Evolutionary conservation across 2,797 vertebrate genomes (phyloP).

Genomic region (Alauda arvensis): DNA sequence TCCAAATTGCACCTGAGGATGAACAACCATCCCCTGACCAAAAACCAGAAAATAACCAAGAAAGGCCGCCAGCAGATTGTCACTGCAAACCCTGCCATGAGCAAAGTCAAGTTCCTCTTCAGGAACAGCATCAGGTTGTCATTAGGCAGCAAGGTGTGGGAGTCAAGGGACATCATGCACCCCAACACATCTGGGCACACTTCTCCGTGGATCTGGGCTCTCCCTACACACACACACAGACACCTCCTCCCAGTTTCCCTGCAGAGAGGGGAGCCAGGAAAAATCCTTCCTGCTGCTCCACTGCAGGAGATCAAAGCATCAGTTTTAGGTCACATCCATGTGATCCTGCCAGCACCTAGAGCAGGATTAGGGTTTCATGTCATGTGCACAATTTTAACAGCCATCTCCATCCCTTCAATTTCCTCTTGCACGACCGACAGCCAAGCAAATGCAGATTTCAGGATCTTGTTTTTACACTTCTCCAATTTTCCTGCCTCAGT

Average conservation of each 20-base stretch:
- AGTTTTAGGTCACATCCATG: background rate
- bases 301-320: background rate
- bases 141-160: background rate
- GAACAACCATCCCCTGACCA: background rate
- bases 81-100: background rate
- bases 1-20: background rate
- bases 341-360: conserved; percentile 4
- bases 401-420: conserved; percentile 13
- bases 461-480: conserved; percentile 12
- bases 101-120: background rate
- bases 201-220: rapidly evolving
- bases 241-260: background rate
- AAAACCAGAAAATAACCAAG: background rate
- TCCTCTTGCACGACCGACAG: background rate
- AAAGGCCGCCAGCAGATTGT: background rate
- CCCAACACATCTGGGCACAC: rapidly evolving
- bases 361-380: background rate
- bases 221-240: background rate
- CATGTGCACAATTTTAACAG: conserved; percentile 11
- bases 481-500: background rate
- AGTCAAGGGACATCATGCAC: background rate
- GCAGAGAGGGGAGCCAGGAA: background rate
- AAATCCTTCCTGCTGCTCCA: background rate
- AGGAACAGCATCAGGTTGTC: background rate
- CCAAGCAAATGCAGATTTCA: background rate